These are phyloP conservation scores for Ascidia mentula DNA, from an alignment of 23 tunicate species.

Conservation along the genomic window DNA sequence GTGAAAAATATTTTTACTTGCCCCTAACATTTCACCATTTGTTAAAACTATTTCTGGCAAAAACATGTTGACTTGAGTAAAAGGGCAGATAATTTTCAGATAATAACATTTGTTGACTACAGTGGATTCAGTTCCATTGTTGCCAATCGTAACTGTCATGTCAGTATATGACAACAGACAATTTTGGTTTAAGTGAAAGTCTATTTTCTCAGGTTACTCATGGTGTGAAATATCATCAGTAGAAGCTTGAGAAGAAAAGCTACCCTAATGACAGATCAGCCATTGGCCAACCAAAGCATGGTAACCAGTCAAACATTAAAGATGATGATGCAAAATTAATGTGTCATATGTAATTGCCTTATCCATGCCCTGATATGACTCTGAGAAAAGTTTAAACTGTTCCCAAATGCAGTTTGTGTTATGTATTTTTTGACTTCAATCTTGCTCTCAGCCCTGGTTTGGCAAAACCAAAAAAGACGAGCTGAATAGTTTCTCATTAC, in stretches of 20 bases:
- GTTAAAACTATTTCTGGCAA: too few species aligned
- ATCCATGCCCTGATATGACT: too few species aligned
- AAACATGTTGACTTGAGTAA: too few species aligned
- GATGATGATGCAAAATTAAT: conserved; percentile 30
- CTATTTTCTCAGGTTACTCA: conserved; percentile 57
- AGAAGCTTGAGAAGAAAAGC: conserved; percentile 52
- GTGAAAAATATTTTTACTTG: not conserved
- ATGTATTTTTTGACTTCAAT: too few species aligned
- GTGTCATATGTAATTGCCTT: not conserved
- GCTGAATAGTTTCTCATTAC: too few species aligned
- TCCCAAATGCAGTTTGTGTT: not conserved
- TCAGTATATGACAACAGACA: not conserved
- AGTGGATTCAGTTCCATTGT: too few species aligned
- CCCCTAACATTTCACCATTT: too few species aligned
- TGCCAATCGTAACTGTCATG: too few species aligned
- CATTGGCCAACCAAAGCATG: conserved; percentile 32
- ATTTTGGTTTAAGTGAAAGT: not conserved
- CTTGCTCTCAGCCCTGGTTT: too few species aligned
- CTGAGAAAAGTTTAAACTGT: not conserved
- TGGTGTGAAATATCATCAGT: conserved; percentile 62
- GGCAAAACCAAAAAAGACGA: too few species aligned
- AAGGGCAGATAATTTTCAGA: too few species aligned
- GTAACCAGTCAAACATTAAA: conserved; percentile 72
- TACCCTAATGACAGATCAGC: conserved; percentile 77
- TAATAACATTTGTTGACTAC: too few species aligned